Percentiles rank a stretch among this genome's conserved stretches.
Conservation (phyloP, 2,797 vertebrate genomes). For the Lycodopsis pacificus region DNA sequence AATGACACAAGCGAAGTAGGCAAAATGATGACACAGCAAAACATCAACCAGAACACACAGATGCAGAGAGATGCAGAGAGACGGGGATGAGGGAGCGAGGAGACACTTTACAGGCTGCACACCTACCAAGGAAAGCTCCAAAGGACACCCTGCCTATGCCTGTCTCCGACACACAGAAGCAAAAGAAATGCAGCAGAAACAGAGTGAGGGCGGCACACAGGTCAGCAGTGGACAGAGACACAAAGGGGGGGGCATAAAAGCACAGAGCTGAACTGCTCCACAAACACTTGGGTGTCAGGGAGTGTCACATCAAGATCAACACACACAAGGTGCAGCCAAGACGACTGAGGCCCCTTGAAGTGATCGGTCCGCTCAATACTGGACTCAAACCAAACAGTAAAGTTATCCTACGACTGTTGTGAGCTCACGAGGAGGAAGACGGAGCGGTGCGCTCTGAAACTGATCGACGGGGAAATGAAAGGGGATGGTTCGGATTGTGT, state of each 20-base stretch:
- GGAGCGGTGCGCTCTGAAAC: neutral
- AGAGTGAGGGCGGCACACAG: slow-evolving; percentile 51
- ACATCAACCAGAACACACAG: neutral
- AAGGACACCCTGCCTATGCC: slow-evolving; percentile 94
- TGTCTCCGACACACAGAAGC: slow-evolving; percentile 74
- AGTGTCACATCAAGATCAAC: slow-evolving; percentile 10
- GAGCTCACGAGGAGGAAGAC: neutral
- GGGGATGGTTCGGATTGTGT: neutral
- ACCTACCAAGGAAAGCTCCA: slow-evolving; percentile 95
- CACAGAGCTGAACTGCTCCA: slow-evolving; percentile 9
- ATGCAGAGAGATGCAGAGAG: neutral
- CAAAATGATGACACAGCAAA: neutral
- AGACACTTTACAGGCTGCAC: slow-evolving; percentile 41
- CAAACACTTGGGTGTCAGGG: neutral
- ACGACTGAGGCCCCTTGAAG: neutral
- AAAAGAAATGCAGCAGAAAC: slow-evolving; percentile 58
- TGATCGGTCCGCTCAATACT: neutral
- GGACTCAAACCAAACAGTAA: neutral
- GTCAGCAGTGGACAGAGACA: slow-evolving; percentile 13
- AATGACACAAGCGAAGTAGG: neutral
- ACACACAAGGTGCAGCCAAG: slow-evolving; percentile 12
- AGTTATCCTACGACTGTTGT: neutral
- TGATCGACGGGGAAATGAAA: neutral
- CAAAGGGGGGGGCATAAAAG: neutral
- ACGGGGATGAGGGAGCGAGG: neutral